These are phyloP conservation scores for Trilocha varians DNA, from an alignment of 2,888 invertebrate species.

Conservation along the genomic window DNA sequence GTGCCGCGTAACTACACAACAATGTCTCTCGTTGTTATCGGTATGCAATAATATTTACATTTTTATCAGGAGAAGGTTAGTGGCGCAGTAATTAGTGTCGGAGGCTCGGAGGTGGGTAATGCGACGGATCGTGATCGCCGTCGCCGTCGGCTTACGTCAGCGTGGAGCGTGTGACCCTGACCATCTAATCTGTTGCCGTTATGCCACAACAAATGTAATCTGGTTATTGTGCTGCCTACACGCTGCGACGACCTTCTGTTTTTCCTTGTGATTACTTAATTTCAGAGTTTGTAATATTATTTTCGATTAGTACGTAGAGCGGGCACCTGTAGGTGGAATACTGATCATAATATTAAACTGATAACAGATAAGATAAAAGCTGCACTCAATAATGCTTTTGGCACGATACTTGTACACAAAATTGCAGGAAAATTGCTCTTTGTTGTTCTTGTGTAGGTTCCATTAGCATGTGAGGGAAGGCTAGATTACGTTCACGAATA, in stretches of 20 bases:
- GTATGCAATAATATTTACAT: neutral
- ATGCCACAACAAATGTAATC: slow-evolving; percentile 27
- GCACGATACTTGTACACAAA: slow-evolving; percentile 17
- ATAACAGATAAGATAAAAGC: slow-evolving; percentile 62
- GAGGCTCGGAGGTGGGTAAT: neutral
- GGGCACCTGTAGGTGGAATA: slow-evolving; percentile 35
- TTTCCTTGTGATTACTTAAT: slow-evolving; percentile 14
- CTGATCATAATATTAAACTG: slow-evolving; percentile 58
- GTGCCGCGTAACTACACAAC: slow-evolving; percentile 16
- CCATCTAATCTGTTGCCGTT: slow-evolving; percentile 43
- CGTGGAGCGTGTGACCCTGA: slow-evolving; percentile 51
- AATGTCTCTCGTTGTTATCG: slow-evolving; percentile 1
- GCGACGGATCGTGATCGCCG: slow-evolving; percentile 14
- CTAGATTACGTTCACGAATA: too few species aligned
- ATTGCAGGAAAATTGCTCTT: slow-evolving; percentile 10
- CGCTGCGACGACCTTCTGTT: slow-evolving; percentile 9
- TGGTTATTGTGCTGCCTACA: slow-evolving; percentile 21
- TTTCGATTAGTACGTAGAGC: slow-evolving; percentile 25
- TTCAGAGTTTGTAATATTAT: slow-evolving; percentile 24
- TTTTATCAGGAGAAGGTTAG: neutral
- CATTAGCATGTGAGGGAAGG: too few species aligned
- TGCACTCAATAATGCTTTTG: slow-evolving; percentile 47
- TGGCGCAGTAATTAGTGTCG: neutral
- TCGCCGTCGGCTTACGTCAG: slow-evolving; percentile 52
- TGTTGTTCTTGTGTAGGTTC: neutral